Base-by-base conservation (phyloP, 1,140 invertebrate species). In the Liolophura sinensis region DNA sequence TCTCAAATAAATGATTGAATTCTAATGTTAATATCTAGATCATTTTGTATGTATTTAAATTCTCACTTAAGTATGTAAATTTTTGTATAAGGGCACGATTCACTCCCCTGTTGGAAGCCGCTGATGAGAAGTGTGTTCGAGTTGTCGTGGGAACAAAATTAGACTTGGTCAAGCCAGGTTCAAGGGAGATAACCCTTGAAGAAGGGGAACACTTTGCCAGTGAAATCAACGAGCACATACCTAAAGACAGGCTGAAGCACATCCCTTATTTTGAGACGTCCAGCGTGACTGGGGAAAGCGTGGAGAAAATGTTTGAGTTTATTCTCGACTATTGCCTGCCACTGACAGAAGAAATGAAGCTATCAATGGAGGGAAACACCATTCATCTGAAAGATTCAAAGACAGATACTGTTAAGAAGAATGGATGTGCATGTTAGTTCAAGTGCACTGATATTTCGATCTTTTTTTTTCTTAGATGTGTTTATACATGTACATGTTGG, bases 181-280 rank as follows among this genome's bases (percentile, higher is more conserved):
- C 52, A 31, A 60, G 81, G 24, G 76, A 76, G 27, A 73, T 82
- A 20, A 75, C 72, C 9, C 27, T 66, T 18, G 77, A 83, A 31
- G 78, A 82, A 62, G 82, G 73, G 3, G 59, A 65, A 22, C 72
- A 72, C 49, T 76, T 81, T 57, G 65, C 81, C 18, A 64, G 69
- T 22, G 79, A 81, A 64, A 72, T 84, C 12, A 84, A 84, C 55
- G 67, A 73, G 47, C 64, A 75, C 40, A 65, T 79, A 6, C 72
- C 79, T 47, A 15, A 74, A 5, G 62, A 49, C n/a, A 72, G 70
- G 65, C 48, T 75, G 14, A 64, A 70, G 11, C 56, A 63, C 12
- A 69, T 79, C 1, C 82, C 83, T 6, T 85, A 83, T 67, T 85
- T 84, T 74, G 84, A 85, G 66, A 85, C 84, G 0, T 85, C 84